These are phyloP conservation scores for Hepsetus odoe DNA, from an alignment of 2,113 vertebrate species.

Conservation along the genomic window DNA sequence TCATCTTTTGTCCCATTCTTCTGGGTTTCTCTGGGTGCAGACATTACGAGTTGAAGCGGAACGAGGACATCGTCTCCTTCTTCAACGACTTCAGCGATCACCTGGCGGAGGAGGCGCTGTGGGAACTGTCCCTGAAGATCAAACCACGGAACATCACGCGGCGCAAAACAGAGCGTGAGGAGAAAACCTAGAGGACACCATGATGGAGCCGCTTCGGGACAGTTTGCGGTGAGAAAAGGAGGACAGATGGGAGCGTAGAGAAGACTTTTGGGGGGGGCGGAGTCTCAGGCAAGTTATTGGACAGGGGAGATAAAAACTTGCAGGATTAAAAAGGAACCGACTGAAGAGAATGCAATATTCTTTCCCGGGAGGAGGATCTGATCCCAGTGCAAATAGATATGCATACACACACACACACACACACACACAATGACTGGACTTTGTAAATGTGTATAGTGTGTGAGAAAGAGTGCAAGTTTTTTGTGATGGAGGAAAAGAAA, in stretches of 20 bases:
- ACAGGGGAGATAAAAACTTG: neutral
- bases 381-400: conserved; percentile 9
- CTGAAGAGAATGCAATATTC: conserved; percentile 31
- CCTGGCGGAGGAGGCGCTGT: conserved; percentile 94
- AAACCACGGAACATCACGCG: conserved; percentile 92
- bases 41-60: conserved; percentile 94
- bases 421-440: neutral
- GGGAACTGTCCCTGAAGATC: conserved; percentile 98
- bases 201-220: conserved; percentile 23
- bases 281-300: neutral
- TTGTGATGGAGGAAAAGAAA: neutral
- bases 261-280: neutral
- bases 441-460: conserved; percentile 18
- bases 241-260: neutral
- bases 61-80: conserved; percentile 94
- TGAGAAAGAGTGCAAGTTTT: neutral
- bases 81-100: conserved; percentile 99
- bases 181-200: conserved; percentile 85
- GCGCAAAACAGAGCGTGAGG: conserved; percentile 92
- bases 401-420: neutral
- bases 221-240: neutral
- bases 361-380: conserved; percentile 10
- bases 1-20: too few relatives aligned
- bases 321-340: conserved; percentile 17
- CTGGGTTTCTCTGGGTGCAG: conserved; percentile 70